phyloP scores from a whole-genome alignment of 2,888 invertebrate genomes.

The Homarus gammarus region DNA sequence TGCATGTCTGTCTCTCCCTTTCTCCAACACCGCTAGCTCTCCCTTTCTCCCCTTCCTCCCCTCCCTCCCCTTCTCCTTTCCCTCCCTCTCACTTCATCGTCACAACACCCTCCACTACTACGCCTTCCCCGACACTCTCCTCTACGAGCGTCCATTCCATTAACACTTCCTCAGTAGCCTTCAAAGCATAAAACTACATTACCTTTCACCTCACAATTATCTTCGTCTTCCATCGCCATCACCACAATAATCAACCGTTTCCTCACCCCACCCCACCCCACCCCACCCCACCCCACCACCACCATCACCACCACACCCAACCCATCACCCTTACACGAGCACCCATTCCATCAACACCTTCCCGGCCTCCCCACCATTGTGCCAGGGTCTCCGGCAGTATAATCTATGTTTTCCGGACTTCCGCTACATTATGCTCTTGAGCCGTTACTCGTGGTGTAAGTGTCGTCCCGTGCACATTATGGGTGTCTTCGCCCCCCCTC shows the following conservation, averaged over 20 bases:
- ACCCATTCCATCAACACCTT: too few species aligned
- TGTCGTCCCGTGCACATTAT: background rate
- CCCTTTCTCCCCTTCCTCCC: background rate
- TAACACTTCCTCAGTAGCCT: too few species aligned
- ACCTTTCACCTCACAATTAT: too few species aligned
- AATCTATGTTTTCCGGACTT: slow-evolving; percentile 29
- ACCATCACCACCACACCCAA: background rate
- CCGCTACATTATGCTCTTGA: background rate
- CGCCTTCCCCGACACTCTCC: background rate
- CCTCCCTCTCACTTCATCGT: background rate
- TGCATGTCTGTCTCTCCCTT: background rate
- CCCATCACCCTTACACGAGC: background rate
- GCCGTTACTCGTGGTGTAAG: background rate
- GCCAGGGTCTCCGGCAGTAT: background rate
- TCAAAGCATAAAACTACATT: too few species aligned
- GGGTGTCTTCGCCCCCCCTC: too few species aligned
- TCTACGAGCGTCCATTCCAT: background rate
- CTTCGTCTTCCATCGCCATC: too few species aligned
- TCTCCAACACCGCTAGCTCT: too few species aligned
- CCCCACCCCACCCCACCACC: too few species aligned
- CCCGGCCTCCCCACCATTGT: slow-evolving; percentile 26
- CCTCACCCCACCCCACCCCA: too few species aligned
- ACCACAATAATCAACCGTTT: too few species aligned
- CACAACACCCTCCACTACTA: background rate
- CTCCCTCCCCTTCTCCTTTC: background rate